These are phyloP conservation scores for Colletes latitarsis DNA, from an alignment of 1,140 invertebrate species.

Conservation along the genomic window DNA sequence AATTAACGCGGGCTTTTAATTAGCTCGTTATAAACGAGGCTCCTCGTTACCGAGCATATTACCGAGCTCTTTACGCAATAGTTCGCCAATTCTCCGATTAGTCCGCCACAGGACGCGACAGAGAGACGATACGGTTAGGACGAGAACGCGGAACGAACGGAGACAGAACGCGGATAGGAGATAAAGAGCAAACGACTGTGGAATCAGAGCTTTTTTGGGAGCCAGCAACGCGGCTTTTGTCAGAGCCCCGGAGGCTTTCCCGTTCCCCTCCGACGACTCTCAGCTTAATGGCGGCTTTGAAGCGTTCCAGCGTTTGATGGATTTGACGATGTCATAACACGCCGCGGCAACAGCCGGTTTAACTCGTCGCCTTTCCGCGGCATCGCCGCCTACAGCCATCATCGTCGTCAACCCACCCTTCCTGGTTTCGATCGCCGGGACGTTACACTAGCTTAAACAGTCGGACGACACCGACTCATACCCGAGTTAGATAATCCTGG, in stretches of 20 bases:
- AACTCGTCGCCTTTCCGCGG: constrained; percentile 45
- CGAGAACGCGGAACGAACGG: neutral
- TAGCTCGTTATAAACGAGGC: constrained; percentile 54
- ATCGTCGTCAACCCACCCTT: constrained; percentile 2
- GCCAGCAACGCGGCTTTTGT: constrained; percentile 54
- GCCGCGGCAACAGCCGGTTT: constrained; percentile 53
- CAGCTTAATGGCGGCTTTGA: constrained; percentile 70
- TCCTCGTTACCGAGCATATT: constrained; percentile 48
- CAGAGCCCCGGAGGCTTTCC: constrained; percentile 46
- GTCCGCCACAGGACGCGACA: neutral
- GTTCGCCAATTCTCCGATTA: constrained; percentile 53
- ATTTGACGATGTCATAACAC: constrained; percentile 71
- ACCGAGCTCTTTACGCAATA: constrained; percentile 34
- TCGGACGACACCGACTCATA: constrained; percentile 9
- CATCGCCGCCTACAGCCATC: constrained; percentile 1
- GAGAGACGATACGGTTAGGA: neutral
- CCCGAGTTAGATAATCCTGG: constrained; percentile 18
- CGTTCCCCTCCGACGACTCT: constrained; percentile 23
- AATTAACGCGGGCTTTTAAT: constrained; percentile 60
- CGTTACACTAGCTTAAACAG: constrained; percentile 20
- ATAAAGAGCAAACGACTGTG: constrained; percentile 16
- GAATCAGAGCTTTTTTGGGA: constrained; percentile 58
- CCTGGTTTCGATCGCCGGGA: constrained; percentile 12
- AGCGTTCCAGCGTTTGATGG: constrained; percentile 71
- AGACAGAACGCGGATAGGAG: neutral